A percentile compares a stretch with the other conserved stretches of the same genome.
Conservation (phyloP, 2,888 invertebrate species). For the Mellilla xanthometata region DNA sequence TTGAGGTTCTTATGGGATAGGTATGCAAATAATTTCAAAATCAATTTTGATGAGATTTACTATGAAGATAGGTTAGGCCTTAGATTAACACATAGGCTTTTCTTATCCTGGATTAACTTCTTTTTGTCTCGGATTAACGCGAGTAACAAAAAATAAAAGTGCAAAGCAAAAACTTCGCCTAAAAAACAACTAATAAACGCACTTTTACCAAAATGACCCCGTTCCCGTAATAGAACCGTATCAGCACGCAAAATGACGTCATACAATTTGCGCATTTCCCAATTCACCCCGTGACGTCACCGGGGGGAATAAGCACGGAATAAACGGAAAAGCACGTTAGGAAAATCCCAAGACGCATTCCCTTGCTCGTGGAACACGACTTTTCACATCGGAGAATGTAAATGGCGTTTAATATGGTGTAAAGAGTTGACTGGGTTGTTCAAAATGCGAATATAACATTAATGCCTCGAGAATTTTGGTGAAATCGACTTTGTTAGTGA, state of each 20-base stretch:
- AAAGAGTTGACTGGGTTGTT: slow-evolving; percentile 18
- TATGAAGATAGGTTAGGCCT: no score
- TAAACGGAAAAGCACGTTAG: slow-evolving; percentile 32
- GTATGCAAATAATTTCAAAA: no score
- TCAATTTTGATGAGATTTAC: no score
- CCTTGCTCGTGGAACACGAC: slow-evolving; percentile 35
- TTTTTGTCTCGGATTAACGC: no score
- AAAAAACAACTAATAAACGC: background rate
- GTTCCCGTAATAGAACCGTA: background rate
- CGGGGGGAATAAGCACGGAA: slow-evolving; percentile 27
- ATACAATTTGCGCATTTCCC: slow-evolving; percentile 18
- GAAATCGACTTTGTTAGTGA: no score
- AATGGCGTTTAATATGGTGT: slow-evolving; percentile 37
- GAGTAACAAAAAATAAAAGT: no score
- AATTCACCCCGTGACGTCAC: slow-evolving; percentile 23
- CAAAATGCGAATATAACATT: slow-evolving; percentile 3
- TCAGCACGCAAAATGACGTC: slow-evolving; percentile 10
- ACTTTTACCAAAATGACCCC: background rate
- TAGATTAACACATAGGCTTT: no score
- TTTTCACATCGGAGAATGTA: slow-evolving; percentile 44
- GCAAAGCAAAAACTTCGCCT: no score
- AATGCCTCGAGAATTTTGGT: background rate
- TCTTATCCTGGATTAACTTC: no score
- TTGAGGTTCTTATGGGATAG: no score
- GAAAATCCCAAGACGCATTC: slow-evolving; percentile 45